Evolutionary conservation across 2,797 vertebrate species (phyloP).

Genomic region (Heteromormyrus szaboi): DNA sequence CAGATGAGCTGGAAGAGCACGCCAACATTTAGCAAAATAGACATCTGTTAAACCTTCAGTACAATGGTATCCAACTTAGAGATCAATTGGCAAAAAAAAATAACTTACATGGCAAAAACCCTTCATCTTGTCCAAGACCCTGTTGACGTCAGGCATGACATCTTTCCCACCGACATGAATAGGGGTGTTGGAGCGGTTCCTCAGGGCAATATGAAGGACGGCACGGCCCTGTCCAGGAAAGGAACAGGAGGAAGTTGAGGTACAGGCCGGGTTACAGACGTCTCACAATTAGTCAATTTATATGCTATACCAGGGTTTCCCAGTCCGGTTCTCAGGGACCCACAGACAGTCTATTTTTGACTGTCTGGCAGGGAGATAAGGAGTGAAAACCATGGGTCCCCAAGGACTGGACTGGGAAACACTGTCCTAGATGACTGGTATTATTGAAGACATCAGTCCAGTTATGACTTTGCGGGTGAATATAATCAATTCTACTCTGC

Average conservation of each 20-base stretch:
- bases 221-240: conserved; percentile 70
- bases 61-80: background rate
- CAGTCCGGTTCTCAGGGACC: background rate
- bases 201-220: conserved; percentile 88
- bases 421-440: background rate
- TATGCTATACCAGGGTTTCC: background rate
- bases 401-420: background rate
- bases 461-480: background rate
- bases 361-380: background rate
- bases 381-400: background rate
- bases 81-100: background rate
- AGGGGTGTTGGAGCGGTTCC: conserved; percentile 84
- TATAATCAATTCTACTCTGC: background rate
- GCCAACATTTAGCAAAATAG: background rate
- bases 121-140: conserved; percentile 93
- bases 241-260: background rate
- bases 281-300: background rate
- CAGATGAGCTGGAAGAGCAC: background rate
- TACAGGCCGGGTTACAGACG: background rate
- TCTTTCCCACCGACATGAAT: conserved; percentile 81
- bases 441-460: background rate
- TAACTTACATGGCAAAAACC: conserved; percentile 80
- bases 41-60: background rate
- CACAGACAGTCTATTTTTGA: background rate
- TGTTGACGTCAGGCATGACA: conserved; percentile 90